A percentile compares a stretch with the other conserved stretches of the same genome.
Evolutionary conservation across 2,888 invertebrate species (phyloP).

Genomic region (Tetranychus piercei): DNA sequence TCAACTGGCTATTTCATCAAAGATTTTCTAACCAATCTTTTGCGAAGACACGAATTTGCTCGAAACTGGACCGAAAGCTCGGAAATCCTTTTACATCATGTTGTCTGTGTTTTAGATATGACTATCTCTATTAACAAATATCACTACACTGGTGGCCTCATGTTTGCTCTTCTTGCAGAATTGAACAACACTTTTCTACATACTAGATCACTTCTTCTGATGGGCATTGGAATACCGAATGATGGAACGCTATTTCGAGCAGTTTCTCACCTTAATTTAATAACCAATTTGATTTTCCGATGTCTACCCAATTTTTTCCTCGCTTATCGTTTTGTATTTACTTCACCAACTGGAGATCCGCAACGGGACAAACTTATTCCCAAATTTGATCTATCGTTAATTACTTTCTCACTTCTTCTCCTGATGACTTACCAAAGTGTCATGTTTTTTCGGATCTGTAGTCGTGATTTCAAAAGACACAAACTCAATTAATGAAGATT

Average conservation of each 20-base stretch:
- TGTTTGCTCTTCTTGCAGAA: neutral
- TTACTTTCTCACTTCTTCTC: neutral
- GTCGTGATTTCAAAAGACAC: neutral
- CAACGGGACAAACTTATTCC: neutral
- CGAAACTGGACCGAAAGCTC: neutral
- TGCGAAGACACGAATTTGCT: neutral
- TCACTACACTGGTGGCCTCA: neutral
- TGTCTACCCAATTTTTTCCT: neutral
- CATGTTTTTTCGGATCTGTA: neutral
- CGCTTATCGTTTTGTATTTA: neutral
- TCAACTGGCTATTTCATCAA: neutral
- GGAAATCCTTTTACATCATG: neutral
- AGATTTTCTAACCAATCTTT: neutral
- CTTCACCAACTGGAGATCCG: neutral
- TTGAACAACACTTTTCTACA: slow-evolving; percentile 1
- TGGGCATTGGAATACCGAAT: neutral
- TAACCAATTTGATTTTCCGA: neutral
- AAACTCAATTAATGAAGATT: neutral
- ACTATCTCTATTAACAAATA: neutral
- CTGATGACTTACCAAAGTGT: slow-evolving; percentile 6
- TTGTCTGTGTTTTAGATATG: neutral
- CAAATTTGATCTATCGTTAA: neutral
- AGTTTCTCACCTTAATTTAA: neutral
- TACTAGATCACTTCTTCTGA: neutral
- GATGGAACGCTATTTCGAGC: neutral